Conservation (phyloP, 2,797 vertebrate species). For the Bovichtus variegatus region DNA sequence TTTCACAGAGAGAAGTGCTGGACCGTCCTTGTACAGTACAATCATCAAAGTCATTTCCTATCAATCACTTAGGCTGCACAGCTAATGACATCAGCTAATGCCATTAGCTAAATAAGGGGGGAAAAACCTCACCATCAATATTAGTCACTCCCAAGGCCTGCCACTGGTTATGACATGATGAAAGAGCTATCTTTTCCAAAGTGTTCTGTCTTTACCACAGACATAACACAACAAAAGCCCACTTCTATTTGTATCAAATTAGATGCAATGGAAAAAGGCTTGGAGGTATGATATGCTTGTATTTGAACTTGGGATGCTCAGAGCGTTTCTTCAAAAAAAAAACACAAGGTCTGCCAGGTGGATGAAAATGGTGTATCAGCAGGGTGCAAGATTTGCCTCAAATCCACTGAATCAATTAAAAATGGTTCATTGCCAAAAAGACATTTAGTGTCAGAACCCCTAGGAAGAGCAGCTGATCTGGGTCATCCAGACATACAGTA, state of each 20-base stretch:
- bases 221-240: neutral
- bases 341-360: conserved; percentile 17
- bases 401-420: conserved; percentile 40
- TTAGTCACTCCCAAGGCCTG: neutral
- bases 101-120: conserved; percentile 8
- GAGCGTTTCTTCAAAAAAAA: conserved; percentile 9
- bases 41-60: conserved; percentile 24
- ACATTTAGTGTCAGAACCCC: conserved; percentile 13
- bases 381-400: conserved; percentile 14
- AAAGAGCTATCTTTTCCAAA: conserved; percentile 14
- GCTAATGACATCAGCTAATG: conserved; percentile 41
- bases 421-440: conserved; percentile 17
- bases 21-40: conserved; percentile 5
- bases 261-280: neutral
- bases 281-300: neutral
- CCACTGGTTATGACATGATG: conserved; percentile 12
- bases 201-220: neutral
- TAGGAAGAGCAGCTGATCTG: conserved; percentile 29
- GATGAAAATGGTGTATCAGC: conserved; percentile 18
- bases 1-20: conserved; percentile 5
- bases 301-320: conserved; percentile 26
- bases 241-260: conserved; percentile 7
- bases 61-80: conserved; percentile 36
- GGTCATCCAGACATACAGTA: conserved; percentile 34
- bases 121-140: conserved; percentile 2